These are phyloP conservation scores for Aldabrachelys gigantea DNA, from an alignment of 2,113 vertebrate genomes.

Conservation along the genomic window DNA sequence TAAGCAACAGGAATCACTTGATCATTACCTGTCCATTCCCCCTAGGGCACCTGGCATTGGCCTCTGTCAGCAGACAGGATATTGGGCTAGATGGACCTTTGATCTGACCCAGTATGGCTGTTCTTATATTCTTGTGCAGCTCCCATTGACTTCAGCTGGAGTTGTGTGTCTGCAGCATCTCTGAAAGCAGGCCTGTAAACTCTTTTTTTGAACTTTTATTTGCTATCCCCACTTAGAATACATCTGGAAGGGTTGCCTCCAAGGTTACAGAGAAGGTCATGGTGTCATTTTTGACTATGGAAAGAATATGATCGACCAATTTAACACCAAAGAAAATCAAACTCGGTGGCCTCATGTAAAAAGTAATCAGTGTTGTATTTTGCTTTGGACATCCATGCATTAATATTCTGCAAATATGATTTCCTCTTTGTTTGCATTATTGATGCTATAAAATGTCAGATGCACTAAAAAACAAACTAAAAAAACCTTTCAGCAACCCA, in stretches of 20 bases:
- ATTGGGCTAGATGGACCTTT: too few species aligned
- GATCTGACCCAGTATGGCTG: too few species aligned
- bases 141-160: neutral
- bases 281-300: constrained; percentile 34
- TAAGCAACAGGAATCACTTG: too few species aligned
- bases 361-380: constrained; percentile 72
- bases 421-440: constrained; percentile 74
- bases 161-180: constrained; percentile 13
- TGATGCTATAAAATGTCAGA: constrained; percentile 77
- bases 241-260: constrained; percentile 48
- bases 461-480: constrained; percentile 64
- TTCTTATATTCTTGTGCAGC: neutral
- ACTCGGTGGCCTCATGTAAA: constrained; percentile 71
- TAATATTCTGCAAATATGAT: constrained; percentile 67
- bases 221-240: constrained; percentile 34
- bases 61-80: too few species aligned
- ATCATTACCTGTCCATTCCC: too few species aligned
- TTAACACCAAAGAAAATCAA: constrained; percentile 64
- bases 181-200: constrained; percentile 20
- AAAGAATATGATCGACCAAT: constrained; percentile 63
- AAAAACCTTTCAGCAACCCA: constrained; percentile 14
- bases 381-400: constrained; percentile 69
- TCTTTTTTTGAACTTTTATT: constrained; percentile 30
- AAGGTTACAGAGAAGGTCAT: constrained; percentile 61
- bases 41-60: too few species aligned